Evolutionary conservation across 1,140 invertebrate genomes (phyloP), one percentile per base, ranked within the genome.

Genomic region (Bombus affinis): DNA sequence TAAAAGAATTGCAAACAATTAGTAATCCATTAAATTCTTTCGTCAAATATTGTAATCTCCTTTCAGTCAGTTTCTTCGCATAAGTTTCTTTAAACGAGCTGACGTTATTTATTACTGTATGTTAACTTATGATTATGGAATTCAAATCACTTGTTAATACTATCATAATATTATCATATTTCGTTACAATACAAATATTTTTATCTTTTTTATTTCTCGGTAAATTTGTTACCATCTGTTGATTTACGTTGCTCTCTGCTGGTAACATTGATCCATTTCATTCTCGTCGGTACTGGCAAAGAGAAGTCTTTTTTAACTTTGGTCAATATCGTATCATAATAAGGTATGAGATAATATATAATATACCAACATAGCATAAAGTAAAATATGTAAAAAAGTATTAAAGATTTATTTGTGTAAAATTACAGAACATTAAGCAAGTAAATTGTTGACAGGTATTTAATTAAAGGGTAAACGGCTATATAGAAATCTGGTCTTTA

Each of bases 1-100:
- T 89, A 89, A 89, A 86, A 81, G 57, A 76, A 89, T 71, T 85
- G 57, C 87, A 76, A 86, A 83, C 37, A 89, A 81, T 85, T 62
- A 32, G 35, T 9, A 42, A 81, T 53, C 32, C 9, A 12, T 32
- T 2, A 47, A 32, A 70, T 78, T 84, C 32, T 71, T 53, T 59
- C n/a, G 8, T 44, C 59, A 4, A 57, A 37, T n/a, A 32, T 59
- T 32, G 10, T 47, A 44, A 32, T 57, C 18, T 78, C 9, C 28
- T 53, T 57, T 39, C 35, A 32, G 35, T 37, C 32, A 22, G 53
- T 75, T 75, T 79, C 28, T 53, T 57, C 22, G 10, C 22, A 22
- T 22, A 18, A 53, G 8, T 57, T 57, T 57, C 9, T 28, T 73
- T 47, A 22, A 73, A 47, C n/a, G 39, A n/a, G 8, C 22, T 18